Conservation (phyloP, 1,140 invertebrate species). For the Trinorchestia longiramus region DNA sequence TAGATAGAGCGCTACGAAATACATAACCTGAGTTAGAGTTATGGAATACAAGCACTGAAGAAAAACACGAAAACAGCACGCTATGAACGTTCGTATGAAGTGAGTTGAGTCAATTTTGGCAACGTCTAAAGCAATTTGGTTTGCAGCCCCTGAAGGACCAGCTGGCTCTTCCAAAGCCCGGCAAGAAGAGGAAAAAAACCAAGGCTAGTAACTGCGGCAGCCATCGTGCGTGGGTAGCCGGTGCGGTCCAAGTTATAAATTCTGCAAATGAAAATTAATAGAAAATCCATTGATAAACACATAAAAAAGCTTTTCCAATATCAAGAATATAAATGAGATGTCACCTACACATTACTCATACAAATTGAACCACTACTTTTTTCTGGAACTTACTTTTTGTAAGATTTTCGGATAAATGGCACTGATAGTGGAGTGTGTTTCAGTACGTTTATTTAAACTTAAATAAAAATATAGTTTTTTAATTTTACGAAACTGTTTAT, state of each 20-base stretch:
- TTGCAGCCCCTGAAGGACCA: not conserved
- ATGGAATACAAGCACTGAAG: too few relatives aligned
- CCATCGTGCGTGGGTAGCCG: not conserved
- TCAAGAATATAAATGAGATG: not conserved
- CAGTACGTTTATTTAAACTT: too few relatives aligned
- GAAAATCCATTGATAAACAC: not conserved
- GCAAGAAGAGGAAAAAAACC: not conserved
- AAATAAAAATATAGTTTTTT: too few relatives aligned
- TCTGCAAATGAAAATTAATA: not conserved
- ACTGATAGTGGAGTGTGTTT: too few relatives aligned
- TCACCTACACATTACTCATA: not conserved
- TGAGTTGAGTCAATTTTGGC: not conserved
- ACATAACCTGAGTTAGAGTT: too few relatives aligned
- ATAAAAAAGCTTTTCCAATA: not conserved
- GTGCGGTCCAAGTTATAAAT: not conserved
- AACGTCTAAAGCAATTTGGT: not conserved
- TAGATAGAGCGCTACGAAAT: too few relatives aligned
- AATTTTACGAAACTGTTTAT: too few relatives aligned
- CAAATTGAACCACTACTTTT: not conserved
- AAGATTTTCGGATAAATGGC: too few relatives aligned
- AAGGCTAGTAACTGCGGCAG: not conserved
- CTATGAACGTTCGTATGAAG: not conserved
- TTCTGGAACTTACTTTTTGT: not conserved
- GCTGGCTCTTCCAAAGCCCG: not conserved
- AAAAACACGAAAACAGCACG: not conserved